Percentiles rank a stretch among this genome's conserved stretches.
Evolutionary conservation across 2,113 vertebrate species (phyloP).

Genomic region (human (Homo sapiens)): DNA sequence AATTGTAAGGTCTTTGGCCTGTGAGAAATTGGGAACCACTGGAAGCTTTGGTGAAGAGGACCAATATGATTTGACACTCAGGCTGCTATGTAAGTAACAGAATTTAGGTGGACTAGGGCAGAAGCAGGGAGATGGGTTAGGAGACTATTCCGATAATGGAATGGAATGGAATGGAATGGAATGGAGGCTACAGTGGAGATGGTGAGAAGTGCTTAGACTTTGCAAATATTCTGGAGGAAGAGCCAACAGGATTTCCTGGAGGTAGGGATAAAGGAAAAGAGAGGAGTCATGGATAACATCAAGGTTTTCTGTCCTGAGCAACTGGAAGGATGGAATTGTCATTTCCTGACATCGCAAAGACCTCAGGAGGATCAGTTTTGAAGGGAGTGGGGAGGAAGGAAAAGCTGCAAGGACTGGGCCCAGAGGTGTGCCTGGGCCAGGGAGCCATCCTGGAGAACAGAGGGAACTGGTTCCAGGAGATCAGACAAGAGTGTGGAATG

Average conservation of each 20-base stretch:
- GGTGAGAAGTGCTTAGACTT: not conserved
- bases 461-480: not conserved
- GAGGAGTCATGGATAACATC: not conserved
- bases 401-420: not conserved
- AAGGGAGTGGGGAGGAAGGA: not conserved
- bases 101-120: not conserved
- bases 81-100: not conserved
- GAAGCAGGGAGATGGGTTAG: not conserved
- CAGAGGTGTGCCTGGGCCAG: not conserved
- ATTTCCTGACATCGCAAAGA: not conserved
- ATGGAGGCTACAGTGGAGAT: not conserved
- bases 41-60: not conserved
- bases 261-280: constrained; percentile 23
- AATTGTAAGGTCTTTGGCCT: constrained; percentile 4
- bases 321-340: not conserved
- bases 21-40: constrained; percentile 3
- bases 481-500: not conserved
- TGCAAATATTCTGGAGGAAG: not conserved
- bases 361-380: not conserved
- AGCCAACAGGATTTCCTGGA: not conserved
- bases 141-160: not conserved
- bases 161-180: not conserved
- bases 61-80: not conserved
- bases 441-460: not conserved
- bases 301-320: not conserved